Evolutionary conservation across 2,113 vertebrate species (phyloP), one percentile per base, ranked within the genome.

Genomic region (Todiramphus saurophagus): DNA sequence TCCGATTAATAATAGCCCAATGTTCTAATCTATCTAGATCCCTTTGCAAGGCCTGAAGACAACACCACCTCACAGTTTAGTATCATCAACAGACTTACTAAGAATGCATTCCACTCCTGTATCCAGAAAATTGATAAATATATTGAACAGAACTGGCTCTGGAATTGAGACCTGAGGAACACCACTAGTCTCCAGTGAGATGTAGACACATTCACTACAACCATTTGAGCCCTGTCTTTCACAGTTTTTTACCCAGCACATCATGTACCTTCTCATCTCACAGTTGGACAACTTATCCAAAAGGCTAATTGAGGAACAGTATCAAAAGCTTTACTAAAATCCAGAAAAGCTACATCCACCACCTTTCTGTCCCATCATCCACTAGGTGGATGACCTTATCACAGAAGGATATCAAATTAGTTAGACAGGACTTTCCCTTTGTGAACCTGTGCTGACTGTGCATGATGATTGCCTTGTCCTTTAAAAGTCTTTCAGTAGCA

Each of bases 221-320:
- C 5, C 23, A 9, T 35, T 15, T 48, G 20, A 83, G 16, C 13
- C 7, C 48, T 50, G 14, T 2, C 12, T 3, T 84, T 63, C 64
- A 31, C 35, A 41, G 11, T 31, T 56, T 46, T 82, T 86, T 33
- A 41, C 2, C 4, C 24, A 59, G 19, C 5, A 1, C 2, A 39
- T 8, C 0, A 0, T 15, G 19, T 53, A 62, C 59, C 13, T 62
- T 35, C n/a, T 79, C 48, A 62, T 55, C 9, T 28, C n/a, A 53
- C 12, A 63, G 11, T 2, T 46, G 48, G 20, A 27, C 30, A 60
- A 24, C 3, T 41, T 58, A 13, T 73, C 50, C 20, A 44, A 31
- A 60, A 75, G 23, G 19, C 24, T 43, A 7, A 8, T 64, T 50
- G 17, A 75, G 25, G 35, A 41, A 46, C 2, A 56, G 11, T 16